A percentile compares a stretch with the other conserved stretches of the same genome.
These are phyloP conservation scores for Solenodon paradoxus DNA, from an alignment of 2,113 vertebrate genomes.

Conservation along the genomic window DNA sequence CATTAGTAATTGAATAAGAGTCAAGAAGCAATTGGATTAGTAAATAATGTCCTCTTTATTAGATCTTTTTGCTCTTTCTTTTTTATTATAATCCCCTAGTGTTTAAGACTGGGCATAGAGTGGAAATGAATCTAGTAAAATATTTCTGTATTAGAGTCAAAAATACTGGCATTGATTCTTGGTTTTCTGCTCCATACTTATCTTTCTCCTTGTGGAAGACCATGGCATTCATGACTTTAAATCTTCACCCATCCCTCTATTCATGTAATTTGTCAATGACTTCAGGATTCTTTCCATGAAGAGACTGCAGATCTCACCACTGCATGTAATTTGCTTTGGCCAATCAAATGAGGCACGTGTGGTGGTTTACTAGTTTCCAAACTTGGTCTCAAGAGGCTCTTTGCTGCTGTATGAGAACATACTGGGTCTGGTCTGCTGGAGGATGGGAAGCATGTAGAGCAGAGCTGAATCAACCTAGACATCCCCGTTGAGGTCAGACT, in stretches of 20 bases:
- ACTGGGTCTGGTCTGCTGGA: neutral
- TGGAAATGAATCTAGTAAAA: neutral
- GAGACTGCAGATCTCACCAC: neutral
- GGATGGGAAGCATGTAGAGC: neutral
- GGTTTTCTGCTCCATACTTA: neutral
- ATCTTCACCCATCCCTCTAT: neutral
- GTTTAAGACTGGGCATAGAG: neutral
- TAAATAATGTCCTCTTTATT: neutral
- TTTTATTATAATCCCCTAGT: neutral
- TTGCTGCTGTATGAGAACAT: neutral
- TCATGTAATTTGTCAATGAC: neutral
- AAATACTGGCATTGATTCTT: neutral
- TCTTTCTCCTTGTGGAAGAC: neutral
- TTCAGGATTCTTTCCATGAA: neutral
- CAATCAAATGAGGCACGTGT: neutral
- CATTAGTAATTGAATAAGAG: neutral
- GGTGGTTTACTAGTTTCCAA: neutral
- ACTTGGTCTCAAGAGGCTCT: neutral
- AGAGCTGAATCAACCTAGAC: neutral
- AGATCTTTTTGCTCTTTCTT: neutral
- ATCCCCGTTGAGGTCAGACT: neutral
- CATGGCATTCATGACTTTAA: neutral
- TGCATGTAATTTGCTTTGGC: neutral
- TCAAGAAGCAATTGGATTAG: neutral
- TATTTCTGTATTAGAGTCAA: neutral